Percentiles rank a stretch among this genome's conserved stretches.
These are phyloP conservation scores for Puffinus mauretanicus DNA, from an alignment of 2,113 vertebrate species.

Conservation along the genomic window DNA sequence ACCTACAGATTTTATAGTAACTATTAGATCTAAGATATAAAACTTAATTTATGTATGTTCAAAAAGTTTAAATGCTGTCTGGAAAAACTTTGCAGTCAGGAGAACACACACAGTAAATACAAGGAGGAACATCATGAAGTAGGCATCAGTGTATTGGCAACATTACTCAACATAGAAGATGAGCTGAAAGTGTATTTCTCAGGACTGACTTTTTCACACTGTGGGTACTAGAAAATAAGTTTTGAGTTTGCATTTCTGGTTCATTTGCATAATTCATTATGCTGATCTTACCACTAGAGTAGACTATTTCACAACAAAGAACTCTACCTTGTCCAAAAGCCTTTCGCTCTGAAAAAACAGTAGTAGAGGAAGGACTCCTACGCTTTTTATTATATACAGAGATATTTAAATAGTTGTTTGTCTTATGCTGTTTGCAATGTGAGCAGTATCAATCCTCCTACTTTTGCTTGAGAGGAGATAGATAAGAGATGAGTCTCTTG, in stretches of 20 bases:
- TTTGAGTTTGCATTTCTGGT: neutral
- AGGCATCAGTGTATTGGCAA: neutral
- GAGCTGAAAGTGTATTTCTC: neutral
- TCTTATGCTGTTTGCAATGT: neutral
- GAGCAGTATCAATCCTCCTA: neutral
- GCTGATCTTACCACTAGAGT: neutral
- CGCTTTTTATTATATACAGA: neutral
- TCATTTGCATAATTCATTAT: constrained; percentile 39
- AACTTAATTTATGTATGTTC: constrained; percentile 57
- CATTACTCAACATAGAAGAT: neutral
- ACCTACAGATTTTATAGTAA: constrained; percentile 67
- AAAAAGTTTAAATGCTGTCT: constrained; percentile 36
- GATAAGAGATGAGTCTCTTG: neutral
- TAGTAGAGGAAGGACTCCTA: neutral
- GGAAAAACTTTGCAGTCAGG: constrained; percentile 29
- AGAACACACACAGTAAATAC: constrained; percentile 34
- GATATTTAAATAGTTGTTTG: neutral
- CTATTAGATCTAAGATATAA: constrained; percentile 50
- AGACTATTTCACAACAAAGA: constrained; percentile 36
- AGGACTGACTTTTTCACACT: neutral
- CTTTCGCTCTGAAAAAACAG: neutral
- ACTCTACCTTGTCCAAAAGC: constrained; percentile 5
- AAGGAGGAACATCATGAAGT: neutral
- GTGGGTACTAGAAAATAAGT: neutral
- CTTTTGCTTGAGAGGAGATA: neutral